Evolutionary conservation across 1,140 invertebrate species (phyloP).

Genomic region (Drosophila oshimai): DNA sequence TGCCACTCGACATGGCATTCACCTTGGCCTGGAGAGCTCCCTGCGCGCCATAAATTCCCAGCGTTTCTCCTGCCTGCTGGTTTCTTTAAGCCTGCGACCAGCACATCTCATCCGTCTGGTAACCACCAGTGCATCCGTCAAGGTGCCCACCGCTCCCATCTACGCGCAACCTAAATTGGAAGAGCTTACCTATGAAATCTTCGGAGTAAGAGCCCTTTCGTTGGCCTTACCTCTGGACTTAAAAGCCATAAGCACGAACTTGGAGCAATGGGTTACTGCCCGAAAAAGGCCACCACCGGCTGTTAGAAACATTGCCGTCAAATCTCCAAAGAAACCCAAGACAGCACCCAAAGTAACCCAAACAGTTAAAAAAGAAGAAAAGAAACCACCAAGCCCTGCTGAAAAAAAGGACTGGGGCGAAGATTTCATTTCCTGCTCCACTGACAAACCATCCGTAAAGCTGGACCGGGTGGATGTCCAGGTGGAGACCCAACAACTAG

Average conservation of each 20-base stretch:
- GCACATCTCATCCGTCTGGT: constrained; percentile 57
- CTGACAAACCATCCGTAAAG: background rate
- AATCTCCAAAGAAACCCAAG: background rate
- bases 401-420: constrained; percentile 25
- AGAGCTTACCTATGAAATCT: constrained; percentile 52
- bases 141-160: constrained; percentile 50
- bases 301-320: background rate
- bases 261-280: constrained; percentile 36
- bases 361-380: background rate
- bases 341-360: background rate
- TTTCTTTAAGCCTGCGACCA: constrained; percentile 61
- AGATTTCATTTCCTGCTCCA: constrained; percentile 51
- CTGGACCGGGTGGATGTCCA: constrained; percentile 29
- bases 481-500: constrained; percentile 38
- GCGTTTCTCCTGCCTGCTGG: constrained; percentile 54
- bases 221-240: constrained; percentile 50
- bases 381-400: background rate
- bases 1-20: constrained; percentile 35
- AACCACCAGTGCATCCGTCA: constrained; percentile 49
- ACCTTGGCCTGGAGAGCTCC: constrained; percentile 59
- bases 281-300: background rate
- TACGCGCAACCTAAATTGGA: constrained; percentile 67
- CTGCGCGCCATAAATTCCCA: constrained; percentile 50
- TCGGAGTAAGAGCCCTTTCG: constrained; percentile 46
- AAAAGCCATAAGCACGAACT: constrained; percentile 28